Evolutionary conservation across 1,140 invertebrate species (phyloP), one percentile per base, ranked within the genome.

Genomic region (Armadillidium nasatum): DNA sequence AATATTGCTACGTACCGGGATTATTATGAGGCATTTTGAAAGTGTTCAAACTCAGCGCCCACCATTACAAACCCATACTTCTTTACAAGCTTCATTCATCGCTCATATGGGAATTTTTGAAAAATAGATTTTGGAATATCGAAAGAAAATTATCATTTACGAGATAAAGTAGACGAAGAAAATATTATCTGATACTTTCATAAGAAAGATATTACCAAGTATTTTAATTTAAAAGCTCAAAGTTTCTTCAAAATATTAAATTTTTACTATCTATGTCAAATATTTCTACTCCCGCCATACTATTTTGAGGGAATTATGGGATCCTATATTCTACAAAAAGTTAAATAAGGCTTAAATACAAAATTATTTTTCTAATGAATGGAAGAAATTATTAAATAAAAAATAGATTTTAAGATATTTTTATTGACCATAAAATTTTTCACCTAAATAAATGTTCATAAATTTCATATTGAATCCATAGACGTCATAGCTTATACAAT

Each of bases 21-120:
- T 60, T 60, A 60, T 60, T 60, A 15, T 60, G 50, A 60, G 50
- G 50, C 50, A 60, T 60, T 60, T 60, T 60, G 50, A 60, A 15
- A 60, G 50, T 13, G 50, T 60, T 60, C 50, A 60, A 60, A 60
- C 50, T 60, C 50, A 60, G 50, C 50, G 50, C 50, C 50, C 50
- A 60, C 50, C 50, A 60, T 60, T 60, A 60, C 50, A 60, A 60
- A 15, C 50, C 50, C 50, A 60, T 60, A 60, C 11, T 60, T 13
- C 50, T 60, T 60, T 60, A 19, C 50, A 15, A 15, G 19, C 50
- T 60, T 15, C 50, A 19, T 60, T 60, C 50, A 60, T 60, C 50
- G 50, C 50, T 60, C 50, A 60, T 60, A 60, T 60, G 50, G 19
- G 11, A 60, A 19, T 15, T 60, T 13, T 60, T 60, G 11, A 19